A percentile compares a stretch with the other conserved stretches of the same genome.
Conservation (phyloP, 1,140 invertebrate species). For the Steinernema feltiae region DNA sequence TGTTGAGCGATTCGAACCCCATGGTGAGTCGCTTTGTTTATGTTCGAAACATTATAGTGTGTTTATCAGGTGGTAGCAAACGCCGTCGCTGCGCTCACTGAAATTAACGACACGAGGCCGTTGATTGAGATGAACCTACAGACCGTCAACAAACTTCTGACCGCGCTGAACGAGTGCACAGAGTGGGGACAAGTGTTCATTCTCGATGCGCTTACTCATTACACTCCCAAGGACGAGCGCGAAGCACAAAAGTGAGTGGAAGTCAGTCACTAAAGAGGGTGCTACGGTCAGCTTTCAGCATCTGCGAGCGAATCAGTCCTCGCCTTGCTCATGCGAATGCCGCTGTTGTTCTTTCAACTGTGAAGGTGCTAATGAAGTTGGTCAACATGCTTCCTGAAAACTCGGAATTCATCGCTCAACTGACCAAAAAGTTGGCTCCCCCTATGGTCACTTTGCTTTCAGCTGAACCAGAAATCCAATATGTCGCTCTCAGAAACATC, state of each 20-base stretch:
- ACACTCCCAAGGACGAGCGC: conserved; percentile 88
- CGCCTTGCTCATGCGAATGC: conserved; percentile 97
- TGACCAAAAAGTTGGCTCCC: conserved; percentile 93
- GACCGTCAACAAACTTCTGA: conserved; percentile 95
- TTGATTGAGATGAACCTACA: conserved; percentile 93
- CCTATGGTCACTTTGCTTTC: conserved; percentile 96
- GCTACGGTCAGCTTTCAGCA: conserved; percentile 62
- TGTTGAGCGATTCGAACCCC: conserved; percentile 98
- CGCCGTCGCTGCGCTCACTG: conserved; percentile 93
- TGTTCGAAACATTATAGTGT: too few relatives aligned
- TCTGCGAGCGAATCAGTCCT: conserved; percentile 95
- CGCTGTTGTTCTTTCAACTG: conserved; percentile 95
- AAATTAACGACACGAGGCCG: conserved; percentile 92
- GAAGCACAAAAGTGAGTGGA: conserved; percentile 81
- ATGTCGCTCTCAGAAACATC: conserved; percentile 94
- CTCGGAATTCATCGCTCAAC: conserved; percentile 83
- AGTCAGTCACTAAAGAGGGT: neutral
- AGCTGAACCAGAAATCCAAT: conserved; percentile 96
- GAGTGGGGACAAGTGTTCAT: conserved; percentile 80
- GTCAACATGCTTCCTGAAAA: conserved; percentile 91
- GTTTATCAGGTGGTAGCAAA: conserved; percentile 89
- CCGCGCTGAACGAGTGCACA: conserved; percentile 96
- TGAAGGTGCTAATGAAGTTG: conserved; percentile 92
- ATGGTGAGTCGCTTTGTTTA: conserved; percentile 81
- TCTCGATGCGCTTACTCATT: conserved; percentile 92